Conservation (phyloP, 1,140 invertebrate species). For the Lepidurus packardi region DNA sequence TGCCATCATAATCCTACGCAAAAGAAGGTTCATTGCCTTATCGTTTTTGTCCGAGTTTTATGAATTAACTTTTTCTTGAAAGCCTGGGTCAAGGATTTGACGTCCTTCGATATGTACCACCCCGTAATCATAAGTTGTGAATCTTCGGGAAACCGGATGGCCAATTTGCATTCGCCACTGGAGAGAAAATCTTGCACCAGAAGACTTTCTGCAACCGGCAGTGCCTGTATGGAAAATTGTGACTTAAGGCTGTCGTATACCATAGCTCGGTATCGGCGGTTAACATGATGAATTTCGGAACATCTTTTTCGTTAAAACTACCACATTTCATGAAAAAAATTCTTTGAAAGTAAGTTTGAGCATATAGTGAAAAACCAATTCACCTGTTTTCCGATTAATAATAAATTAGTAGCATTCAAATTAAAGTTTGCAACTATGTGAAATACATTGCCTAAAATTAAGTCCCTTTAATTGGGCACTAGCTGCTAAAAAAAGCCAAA, state of each 20-base stretch:
- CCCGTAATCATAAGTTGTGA: background rate
- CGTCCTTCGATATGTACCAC: background rate
- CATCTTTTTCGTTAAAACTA: no score
- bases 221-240: background rate
- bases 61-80: background rate
- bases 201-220: background rate
- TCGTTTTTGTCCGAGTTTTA: background rate
- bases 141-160: background rate
- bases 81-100: background rate
- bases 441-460: no score
- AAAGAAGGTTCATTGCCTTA: background rate
- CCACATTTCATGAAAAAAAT: no score
- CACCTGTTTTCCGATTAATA: no score
- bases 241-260: background rate
- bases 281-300: no score
- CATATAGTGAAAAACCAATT: no score
- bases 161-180: background rate
- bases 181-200: background rate
- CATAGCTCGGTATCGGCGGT: no score
- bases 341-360: no score
- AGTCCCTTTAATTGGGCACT: no score
- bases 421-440: no score
- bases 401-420: no score
- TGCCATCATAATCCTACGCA: background rate
- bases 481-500: no score